A percentile compares a stretch with the other conserved stretches of the same genome.
Evolutionary conservation across 2,797 vertebrate species (phyloP).

Genomic region (Okamejei kenojei): DNA sequence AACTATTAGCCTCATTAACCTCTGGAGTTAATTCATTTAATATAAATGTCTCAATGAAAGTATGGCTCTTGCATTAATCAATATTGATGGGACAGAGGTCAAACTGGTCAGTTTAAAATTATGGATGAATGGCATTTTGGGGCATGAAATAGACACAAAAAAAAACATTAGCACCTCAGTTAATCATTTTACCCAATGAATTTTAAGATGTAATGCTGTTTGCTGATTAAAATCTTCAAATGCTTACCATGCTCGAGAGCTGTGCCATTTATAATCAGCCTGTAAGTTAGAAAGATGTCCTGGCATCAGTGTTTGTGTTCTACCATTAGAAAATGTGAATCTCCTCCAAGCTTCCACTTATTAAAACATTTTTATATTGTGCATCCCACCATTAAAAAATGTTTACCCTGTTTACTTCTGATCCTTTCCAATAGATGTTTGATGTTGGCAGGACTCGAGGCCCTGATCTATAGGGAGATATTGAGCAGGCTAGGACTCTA

Average conservation of each 20-base stretch:
- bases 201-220: background rate
- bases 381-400: background rate
- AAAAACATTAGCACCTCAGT: background rate
- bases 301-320: no score
- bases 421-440: no score
- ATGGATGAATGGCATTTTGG: background rate
- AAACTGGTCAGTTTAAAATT: background rate
- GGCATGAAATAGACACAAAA: background rate
- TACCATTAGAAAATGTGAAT: background rate
- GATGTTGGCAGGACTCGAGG: no score
- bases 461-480: no score
- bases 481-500: no score
- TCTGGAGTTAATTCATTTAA: slow-evolving; percentile 30
- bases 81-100: background rate
- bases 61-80: slow-evolving; percentile 4
- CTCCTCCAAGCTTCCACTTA: background rate
- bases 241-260: background rate
- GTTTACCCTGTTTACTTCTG: background rate
- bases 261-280: background rate
- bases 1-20: slow-evolving; percentile 29
- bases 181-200: background rate
- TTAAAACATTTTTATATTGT: background rate
- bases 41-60: background rate
- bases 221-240: background rate
- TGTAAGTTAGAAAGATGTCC: background rate